Percentiles rank a stretch among this genome's conserved stretches.
Conservation (phyloP, 2,113 vertebrate genomes). For the Illadopsis cleaveri region DNA sequence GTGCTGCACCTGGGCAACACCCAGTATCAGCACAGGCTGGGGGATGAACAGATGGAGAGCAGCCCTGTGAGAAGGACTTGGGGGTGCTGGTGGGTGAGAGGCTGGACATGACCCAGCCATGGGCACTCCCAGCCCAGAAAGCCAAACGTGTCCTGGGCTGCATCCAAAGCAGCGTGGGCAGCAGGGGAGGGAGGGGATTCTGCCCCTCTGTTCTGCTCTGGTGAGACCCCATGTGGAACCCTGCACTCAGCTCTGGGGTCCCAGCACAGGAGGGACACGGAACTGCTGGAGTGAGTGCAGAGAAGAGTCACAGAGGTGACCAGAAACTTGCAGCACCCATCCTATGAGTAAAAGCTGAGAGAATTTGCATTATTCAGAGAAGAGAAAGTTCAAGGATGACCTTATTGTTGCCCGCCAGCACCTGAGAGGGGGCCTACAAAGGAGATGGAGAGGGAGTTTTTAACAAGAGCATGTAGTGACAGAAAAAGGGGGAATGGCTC, state of each 20-base stretch:
- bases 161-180: not conserved
- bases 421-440: not conserved
- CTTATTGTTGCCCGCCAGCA: not conserved
- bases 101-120: not conserved
- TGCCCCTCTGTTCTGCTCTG: not conserved
- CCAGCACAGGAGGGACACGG: not conserved
- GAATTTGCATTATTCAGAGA: not conserved
- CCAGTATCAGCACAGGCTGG: fast-evolving
- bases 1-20: not conserved
- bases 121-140: not conserved
- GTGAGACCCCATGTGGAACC: not conserved
- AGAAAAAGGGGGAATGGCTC: not conserved
- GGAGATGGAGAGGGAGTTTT: not conserved
- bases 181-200: not conserved
- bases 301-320: not conserved
- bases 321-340: not conserved
- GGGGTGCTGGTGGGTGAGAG: not conserved
- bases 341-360: not conserved
- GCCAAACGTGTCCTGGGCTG: not conserved
- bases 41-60: fast-evolving
- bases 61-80: not conserved
- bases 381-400: not conserved
- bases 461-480: not conserved
- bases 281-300: fast-evolving
- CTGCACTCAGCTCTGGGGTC: not conserved